phyloP scores from a whole-genome alignment of 2,113 vertebrate species.

The Clarias batrachus region DNA sequence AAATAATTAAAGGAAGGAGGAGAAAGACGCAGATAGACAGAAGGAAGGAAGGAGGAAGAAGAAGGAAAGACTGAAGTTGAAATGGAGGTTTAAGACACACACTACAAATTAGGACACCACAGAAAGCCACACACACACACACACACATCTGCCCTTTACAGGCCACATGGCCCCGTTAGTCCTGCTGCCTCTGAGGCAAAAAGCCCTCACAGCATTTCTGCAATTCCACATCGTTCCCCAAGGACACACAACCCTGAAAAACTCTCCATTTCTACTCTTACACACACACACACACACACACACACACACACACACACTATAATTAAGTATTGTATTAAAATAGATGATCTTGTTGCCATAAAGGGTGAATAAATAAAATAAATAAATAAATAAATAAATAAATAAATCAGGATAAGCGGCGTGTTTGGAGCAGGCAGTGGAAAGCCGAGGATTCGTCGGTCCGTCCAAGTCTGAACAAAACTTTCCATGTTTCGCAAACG shows the following conservation, averaged over 20 bases:
- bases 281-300: neutral
- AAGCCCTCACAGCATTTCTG: constrained; percentile 41
- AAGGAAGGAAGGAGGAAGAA: too few relatives aligned
- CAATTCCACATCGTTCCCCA: constrained; percentile 31
- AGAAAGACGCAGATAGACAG: constrained; percentile 9
- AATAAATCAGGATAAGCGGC: neutral
- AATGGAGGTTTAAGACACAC: neutral
- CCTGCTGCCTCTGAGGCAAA: constrained; percentile 21
- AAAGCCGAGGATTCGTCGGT: constrained; percentile 5
- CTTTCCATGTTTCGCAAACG: constrained; percentile 42
- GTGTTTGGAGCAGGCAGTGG: constrained; percentile 29
- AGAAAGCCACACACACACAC: neutral
- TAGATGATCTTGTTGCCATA: neutral
- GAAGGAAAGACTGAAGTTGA: constrained; percentile 13
- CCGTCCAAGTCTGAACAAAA: constrained; percentile 48
- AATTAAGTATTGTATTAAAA: neutral
- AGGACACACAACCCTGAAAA: constrained; percentile 10
- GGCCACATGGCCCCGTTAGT: constrained; percentile 35
- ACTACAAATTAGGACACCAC: constrained; percentile 23
- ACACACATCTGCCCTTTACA: constrained; percentile 19
- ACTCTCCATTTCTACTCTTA: neutral
- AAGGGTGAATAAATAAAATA: neutral
- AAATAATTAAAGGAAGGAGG: neutral
- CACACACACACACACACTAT: neutral
- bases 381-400: constrained; percentile 10